These are phyloP conservation scores for Mixornis gularis DNA, from an alignment of 2,113 vertebrate species.

Conservation along the genomic window DNA sequence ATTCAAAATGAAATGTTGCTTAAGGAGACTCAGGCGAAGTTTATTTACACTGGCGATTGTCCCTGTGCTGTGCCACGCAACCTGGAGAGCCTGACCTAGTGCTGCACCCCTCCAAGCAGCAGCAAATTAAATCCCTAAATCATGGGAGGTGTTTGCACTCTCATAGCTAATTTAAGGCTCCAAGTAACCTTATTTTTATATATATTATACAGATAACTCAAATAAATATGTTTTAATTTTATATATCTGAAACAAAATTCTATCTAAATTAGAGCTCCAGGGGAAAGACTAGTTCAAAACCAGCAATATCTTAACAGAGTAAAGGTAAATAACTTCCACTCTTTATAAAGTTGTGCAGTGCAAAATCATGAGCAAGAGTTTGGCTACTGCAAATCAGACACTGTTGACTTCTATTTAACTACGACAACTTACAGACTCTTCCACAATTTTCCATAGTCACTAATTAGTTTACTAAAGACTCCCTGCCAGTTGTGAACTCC, in stretches of 20 bases:
- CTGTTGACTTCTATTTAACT: not conserved
- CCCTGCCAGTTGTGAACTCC: not conserved
- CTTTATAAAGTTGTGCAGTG: not conserved
- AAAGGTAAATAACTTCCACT: not conserved
- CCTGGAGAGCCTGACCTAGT: not conserved
- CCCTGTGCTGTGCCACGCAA: not conserved
- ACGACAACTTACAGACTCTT: not conserved
- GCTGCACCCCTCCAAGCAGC: not conserved
- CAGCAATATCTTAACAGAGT: not conserved
- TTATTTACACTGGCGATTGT: not conserved
- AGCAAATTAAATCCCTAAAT: slow-evolving; percentile 26
- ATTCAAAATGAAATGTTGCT: slow-evolving; percentile 16
- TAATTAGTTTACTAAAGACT: slow-evolving; percentile 36
- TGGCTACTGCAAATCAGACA: not conserved
- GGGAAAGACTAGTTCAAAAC: not conserved
- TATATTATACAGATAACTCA: not conserved
- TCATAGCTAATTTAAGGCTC: not conserved
- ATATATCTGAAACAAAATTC: not conserved
- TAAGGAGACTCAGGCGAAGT: not conserved
- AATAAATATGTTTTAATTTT: not conserved
- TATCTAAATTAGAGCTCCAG: not conserved
- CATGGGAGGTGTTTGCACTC: not conserved
- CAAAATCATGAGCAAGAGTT: not conserved
- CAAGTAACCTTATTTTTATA: not conserved
- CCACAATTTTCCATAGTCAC: not conserved